phyloP scores from a whole-genome alignment of 2,888 invertebrate genomes.

The Xestobium rufovillosum region DNA sequence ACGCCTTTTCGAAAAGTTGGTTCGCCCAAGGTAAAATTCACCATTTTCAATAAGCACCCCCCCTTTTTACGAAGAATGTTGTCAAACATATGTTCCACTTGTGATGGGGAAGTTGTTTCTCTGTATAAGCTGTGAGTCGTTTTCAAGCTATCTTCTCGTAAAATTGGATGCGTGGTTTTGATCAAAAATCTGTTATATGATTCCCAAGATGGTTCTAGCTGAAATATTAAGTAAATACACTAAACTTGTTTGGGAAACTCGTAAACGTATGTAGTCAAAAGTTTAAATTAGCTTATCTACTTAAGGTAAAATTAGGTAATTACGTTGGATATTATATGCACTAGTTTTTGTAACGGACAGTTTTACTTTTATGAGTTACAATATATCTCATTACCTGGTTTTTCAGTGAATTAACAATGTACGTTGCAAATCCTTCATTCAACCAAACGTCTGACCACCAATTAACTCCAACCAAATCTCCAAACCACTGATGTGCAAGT shows the following conservation, averaged over 20 bases:
- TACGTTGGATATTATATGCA: too few species aligned
- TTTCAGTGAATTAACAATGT: slow-evolving; percentile 50
- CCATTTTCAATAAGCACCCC: slow-evolving; percentile 53
- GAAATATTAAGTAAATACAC: slow-evolving; percentile 18
- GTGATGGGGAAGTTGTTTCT: slow-evolving; percentile 46
- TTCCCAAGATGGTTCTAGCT: slow-evolving; percentile 53
- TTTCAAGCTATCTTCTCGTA: slow-evolving; percentile 49
- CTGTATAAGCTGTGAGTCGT: slow-evolving; percentile 51
- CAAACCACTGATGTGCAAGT: slow-evolving; percentile 71
- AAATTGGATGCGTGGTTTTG: slow-evolving; percentile 48
- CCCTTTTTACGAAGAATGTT: slow-evolving; percentile 39
- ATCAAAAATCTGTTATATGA: slow-evolving; percentile 49
- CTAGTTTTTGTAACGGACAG: too few species aligned
- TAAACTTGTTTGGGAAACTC: not conserved
- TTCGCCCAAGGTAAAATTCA: slow-evolving; percentile 50
- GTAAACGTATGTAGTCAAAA: too few species aligned
- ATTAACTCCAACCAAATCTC: slow-evolving; percentile 59
- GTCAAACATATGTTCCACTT: slow-evolving; percentile 56
- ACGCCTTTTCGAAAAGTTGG: slow-evolving; percentile 49
- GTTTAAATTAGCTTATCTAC: too few species aligned
- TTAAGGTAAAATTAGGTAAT: too few species aligned
- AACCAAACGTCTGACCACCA: slow-evolving; percentile 70
- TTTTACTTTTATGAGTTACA: too few species aligned
- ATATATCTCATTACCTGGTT: slow-evolving; percentile 46
- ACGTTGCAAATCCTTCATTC: slow-evolving; percentile 67